These are phyloP conservation scores for Ictalurus punctatus DNA, from an alignment of 2,113 vertebrate species.

Conservation along the genomic window DNA sequence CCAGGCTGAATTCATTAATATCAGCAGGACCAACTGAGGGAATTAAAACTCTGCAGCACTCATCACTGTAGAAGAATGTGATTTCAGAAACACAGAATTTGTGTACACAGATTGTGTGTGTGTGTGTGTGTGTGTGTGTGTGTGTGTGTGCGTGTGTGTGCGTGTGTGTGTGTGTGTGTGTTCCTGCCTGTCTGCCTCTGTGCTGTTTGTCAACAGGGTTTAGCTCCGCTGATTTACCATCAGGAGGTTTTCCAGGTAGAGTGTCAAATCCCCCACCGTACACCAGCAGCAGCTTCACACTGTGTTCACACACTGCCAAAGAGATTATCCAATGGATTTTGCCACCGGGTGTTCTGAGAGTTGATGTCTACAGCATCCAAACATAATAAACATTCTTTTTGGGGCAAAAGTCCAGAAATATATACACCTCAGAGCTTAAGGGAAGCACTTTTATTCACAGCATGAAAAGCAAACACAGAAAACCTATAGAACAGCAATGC, in stretches of 20 bases:
- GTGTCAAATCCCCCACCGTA: constrained; percentile 37
- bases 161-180: constrained; percentile 11
- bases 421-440: constrained; percentile 28
- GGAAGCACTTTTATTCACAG: constrained; percentile 19
- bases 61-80: constrained; percentile 33
- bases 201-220: constrained; percentile 14
- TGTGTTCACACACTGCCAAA: constrained; percentile 38
- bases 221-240: constrained; percentile 15
- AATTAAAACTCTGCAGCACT: constrained; percentile 42
- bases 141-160: constrained; percentile 6
- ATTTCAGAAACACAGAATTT: background rate
- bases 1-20: constrained; percentile 43
- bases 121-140: constrained; percentile 2
- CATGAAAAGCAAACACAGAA: constrained; percentile 5
- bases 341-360: constrained; percentile 27
- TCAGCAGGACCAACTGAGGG: constrained; percentile 38
- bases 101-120: background rate
- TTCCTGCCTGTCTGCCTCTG: constrained; percentile 6
- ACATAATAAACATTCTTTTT: constrained; percentile 20
- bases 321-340: constrained; percentile 49
- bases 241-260: constrained; percentile 36
- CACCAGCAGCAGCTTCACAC: constrained; percentile 29
- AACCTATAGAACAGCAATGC: background rate
- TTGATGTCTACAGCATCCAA: constrained; percentile 44
- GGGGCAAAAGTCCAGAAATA: constrained; percentile 23